Percentiles rank a stretch among this genome's conserved stretches.
Evolutionary conservation across 2,113 vertebrate species (phyloP).

Genomic region (Python bivittatus): DNA sequence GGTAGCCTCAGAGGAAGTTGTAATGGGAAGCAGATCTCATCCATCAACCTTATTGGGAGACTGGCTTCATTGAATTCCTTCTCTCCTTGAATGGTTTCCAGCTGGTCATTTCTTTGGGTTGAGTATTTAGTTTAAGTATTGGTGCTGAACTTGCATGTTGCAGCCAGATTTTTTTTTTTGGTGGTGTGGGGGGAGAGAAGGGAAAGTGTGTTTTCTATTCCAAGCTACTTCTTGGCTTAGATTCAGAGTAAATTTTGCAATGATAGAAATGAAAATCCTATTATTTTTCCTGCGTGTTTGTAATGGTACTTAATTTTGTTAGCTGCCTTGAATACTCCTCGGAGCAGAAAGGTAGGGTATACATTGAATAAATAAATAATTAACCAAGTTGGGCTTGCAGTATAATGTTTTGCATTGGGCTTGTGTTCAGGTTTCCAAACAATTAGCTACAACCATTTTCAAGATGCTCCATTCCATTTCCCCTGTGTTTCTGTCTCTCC

Average conservation of each 20-base stretch:
- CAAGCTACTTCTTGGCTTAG: neutral
- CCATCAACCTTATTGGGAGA: neutral
- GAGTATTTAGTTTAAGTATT: neutral
- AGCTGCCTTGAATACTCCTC: neutral
- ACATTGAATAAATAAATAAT: neutral
- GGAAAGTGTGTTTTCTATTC: neutral
- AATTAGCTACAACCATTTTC: neutral
- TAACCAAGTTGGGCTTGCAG: neutral
- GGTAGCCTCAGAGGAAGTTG: neutral
- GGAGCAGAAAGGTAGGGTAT: neutral
- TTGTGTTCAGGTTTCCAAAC: neutral
- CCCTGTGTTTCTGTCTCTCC: neutral
- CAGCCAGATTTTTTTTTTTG: neutral
- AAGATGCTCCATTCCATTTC: neutral
- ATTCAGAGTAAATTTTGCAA: neutral
- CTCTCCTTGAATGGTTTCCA: neutral
- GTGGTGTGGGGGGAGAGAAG: no score
- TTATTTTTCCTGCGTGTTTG: neutral
- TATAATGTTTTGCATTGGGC: neutral
- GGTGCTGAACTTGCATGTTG: neutral
- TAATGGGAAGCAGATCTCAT: neutral
- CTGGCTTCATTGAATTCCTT: neutral
- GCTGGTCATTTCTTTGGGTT: neutral
- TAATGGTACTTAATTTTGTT: neutral
- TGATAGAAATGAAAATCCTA: neutral